A percentile compares a stretch with the other conserved stretches of the same genome.
Evolutionary conservation across 2,888 invertebrate genomes (phyloP).

Genomic region (Idaea straminata): DNA sequence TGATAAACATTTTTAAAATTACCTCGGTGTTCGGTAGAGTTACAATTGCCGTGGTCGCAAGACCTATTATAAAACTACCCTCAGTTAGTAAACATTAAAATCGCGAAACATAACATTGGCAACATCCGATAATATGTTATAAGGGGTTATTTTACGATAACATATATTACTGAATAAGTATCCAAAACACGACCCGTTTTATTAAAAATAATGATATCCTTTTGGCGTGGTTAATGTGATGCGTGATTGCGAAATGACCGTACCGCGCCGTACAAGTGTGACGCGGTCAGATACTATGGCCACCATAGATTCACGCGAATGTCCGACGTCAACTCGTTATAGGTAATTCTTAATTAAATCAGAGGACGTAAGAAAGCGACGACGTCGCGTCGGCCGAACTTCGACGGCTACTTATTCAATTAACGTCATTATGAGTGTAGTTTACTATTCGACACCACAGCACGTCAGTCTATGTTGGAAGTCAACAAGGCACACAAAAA

Average conservation of each 20-base stretch:
- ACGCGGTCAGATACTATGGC: constrained; percentile 26
- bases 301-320: constrained; percentile 30
- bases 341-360: constrained; percentile 59
- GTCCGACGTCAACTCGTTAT: constrained; percentile 25
- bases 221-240: constrained; percentile 67
- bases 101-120: too few relatives aligned
- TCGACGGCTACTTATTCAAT: constrained; percentile 41
- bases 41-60: too few relatives aligned
- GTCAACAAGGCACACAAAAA: constrained; percentile 10
- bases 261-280: constrained; percentile 32
- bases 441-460: constrained; percentile 22
- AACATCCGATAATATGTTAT: too few relatives aligned
- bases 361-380: constrained; percentile 47
- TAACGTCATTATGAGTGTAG: constrained; percentile 40
- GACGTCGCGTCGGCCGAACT: constrained; percentile 33
- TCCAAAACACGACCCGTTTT: too few relatives aligned
- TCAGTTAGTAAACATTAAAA: too few relatives aligned
- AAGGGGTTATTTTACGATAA: too few relatives aligned
- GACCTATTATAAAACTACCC: too few relatives aligned
- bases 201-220: too few relatives aligned
- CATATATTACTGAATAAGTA: too few relatives aligned
- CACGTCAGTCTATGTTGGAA: constrained; percentile 5
- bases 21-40: too few relatives aligned
- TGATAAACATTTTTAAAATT: too few relatives aligned
- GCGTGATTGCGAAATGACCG: constrained; percentile 59